Percentiles rank a stretch among this genome's conserved stretches.
These are phyloP conservation scores for Corythoichthys intestinalis DNA, from an alignment of 2,113 vertebrate species.

Conservation along the genomic window DNA sequence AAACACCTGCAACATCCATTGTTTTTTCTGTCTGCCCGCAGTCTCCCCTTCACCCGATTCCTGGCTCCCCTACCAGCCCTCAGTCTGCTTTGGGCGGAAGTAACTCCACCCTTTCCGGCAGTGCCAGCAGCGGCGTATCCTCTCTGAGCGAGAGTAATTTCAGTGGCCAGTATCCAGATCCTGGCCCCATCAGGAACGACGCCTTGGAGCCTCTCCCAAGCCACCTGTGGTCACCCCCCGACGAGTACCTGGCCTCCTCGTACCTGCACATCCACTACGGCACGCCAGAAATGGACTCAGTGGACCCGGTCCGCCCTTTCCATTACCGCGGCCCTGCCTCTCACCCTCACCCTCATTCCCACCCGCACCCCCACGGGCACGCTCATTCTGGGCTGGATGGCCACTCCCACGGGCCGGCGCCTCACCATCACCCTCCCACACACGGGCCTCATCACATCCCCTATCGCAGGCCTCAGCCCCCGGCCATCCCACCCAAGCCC, in stretches of 20 bases:
- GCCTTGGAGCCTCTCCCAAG: slow-evolving; percentile 89
- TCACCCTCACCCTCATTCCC: slow-evolving; percentile 73
- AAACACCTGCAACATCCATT: not conserved
- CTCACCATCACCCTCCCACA: slow-evolving; percentile 52
- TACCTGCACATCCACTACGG: slow-evolving; percentile 94
- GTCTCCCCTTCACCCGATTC: slow-evolving; percentile 93
- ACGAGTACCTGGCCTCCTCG: slow-evolving; percentile 83
- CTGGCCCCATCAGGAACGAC: slow-evolving; percentile 82
- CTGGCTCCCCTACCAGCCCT: slow-evolving; percentile 90
- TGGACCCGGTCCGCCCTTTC: slow-evolving; percentile 85
- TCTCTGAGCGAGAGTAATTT: slow-evolving; percentile 95
- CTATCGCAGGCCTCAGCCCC: slow-evolving; percentile 74
- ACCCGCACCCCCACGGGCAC: slow-evolving; percentile 58
- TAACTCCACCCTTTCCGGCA: slow-evolving; percentile 92
- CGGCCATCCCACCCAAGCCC: slow-evolving; percentile 85
- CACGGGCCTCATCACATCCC: slow-evolving; percentile 64
- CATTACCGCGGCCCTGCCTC: slow-evolving; percentile 91
- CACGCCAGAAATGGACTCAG: slow-evolving; percentile 83
- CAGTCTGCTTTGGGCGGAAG: slow-evolving; percentile 92
- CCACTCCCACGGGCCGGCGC: slow-evolving; percentile 78
- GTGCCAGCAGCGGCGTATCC: slow-evolving; percentile 93
- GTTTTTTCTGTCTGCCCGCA: slow-evolving; percentile 45
- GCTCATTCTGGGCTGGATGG: slow-evolving; percentile 74
- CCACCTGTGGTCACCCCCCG: slow-evolving; percentile 86
- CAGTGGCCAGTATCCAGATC: slow-evolving; percentile 68